phyloP scores from a whole-genome alignment of 2,888 invertebrate genomes.

The Pristionchus entomophagus region DNA sequence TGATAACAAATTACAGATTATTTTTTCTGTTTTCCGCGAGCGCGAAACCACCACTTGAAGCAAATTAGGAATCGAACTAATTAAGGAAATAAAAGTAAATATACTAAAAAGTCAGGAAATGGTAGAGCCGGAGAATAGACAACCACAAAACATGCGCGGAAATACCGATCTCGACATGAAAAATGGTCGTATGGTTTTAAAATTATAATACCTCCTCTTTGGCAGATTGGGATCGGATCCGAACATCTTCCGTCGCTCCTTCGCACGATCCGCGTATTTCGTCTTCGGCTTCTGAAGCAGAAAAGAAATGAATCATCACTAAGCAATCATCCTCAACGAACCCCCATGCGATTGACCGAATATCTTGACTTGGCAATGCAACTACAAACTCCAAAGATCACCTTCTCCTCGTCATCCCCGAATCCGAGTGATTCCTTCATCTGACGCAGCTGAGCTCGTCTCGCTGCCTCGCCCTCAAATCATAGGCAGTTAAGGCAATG shows the following conservation, averaged over 20 bases:
- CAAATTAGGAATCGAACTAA: too few relatives aligned
- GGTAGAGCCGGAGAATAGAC: too few relatives aligned
- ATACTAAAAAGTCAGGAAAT: too few relatives aligned
- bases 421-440: slow-evolving; percentile 85
- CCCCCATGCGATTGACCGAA: too few relatives aligned
- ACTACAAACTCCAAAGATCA: background rate
- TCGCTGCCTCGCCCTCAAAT: slow-evolving; percentile 57
- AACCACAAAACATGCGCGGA: too few relatives aligned
- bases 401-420: slow-evolving; percentile 71
- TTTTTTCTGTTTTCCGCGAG: too few relatives aligned
- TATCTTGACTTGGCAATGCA: too few relatives aligned
- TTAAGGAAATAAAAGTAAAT: too few relatives aligned
- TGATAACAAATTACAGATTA: too few relatives aligned
- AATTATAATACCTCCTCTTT: slow-evolving; percentile 23
- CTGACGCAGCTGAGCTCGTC: slow-evolving; percentile 83
- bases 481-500: background rate
- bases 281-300: slow-evolving; percentile 23
- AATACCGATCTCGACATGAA: too few relatives aligned
- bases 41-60: too few relatives aligned
- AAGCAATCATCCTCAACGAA: background rate
- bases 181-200: too few relatives aligned
- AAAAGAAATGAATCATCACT: background rate
- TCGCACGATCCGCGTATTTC: slow-evolving; percentile 58
- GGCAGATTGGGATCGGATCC: slow-evolving; percentile 53
- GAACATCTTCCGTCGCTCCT: slow-evolving; percentile 54